phyloP scores from a whole-genome alignment of 2,113 vertebrate genomes.

The Glareola pratincola region DNA sequence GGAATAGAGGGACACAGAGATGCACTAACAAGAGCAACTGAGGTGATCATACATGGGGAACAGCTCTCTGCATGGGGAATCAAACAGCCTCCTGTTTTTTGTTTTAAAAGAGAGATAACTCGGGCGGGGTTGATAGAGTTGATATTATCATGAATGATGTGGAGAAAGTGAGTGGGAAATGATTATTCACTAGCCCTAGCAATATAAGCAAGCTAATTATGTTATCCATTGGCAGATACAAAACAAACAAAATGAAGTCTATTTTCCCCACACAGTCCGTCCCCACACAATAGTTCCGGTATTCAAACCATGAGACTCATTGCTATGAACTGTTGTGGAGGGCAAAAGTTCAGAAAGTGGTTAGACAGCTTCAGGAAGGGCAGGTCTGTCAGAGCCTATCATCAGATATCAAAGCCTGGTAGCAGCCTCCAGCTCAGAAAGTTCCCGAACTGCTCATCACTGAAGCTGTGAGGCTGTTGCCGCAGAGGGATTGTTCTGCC shows the following conservation, averaged over 20 bases:
- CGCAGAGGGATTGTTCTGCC: not conserved
- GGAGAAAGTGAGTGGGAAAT: constrained; percentile 2
- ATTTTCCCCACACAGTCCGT: not conserved
- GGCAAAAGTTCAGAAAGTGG: constrained; percentile 14
- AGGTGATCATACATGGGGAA: not conserved
- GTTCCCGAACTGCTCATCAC: not conserved
- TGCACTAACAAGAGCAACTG: not conserved
- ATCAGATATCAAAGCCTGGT: not conserved
- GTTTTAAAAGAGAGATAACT: not conserved
- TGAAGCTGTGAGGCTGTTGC: not conserved
- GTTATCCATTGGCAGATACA: not conserved
- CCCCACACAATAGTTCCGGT: not conserved
- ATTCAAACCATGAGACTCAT: not conserved
- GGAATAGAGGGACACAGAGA: not conserved
- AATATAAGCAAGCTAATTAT: not conserved
- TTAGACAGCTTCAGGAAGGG: not conserved
- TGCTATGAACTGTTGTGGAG: not conserved
- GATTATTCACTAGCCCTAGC: not conserved
- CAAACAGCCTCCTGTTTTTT: not conserved
- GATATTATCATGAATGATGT: not conserved
- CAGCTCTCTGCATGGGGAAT: not conserved
- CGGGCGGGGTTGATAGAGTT: not conserved
- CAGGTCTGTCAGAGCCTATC: not conserved
- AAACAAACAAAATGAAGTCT: not conserved
- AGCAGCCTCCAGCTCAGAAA: not conserved